Evolutionary conservation across 2,888 invertebrate species (phyloP).

Genomic region (Pegoplata infirma): DNA sequence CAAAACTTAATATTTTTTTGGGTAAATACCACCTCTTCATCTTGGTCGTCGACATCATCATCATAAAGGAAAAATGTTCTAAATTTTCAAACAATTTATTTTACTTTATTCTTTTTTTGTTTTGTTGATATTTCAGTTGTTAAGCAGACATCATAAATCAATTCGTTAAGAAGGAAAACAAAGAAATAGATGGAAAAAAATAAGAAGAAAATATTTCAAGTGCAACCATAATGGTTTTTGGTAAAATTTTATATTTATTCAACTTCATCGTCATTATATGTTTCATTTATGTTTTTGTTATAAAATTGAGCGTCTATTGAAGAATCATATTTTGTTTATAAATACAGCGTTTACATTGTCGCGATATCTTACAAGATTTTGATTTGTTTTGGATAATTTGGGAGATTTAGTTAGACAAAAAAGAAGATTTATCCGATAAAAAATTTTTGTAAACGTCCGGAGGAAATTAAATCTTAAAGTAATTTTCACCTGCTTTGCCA

Average conservation of each 20-base stretch:
- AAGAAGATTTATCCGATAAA: no score
- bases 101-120: conserved; percentile 37
- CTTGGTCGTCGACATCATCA: conserved; percentile 19
- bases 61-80: conserved; percentile 14
- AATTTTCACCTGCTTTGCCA: no score
- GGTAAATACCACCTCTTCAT: conserved; percentile 28
- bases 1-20: conserved; percentile 7
- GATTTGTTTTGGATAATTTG: no score
- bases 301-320: not conserved
- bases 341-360: no score
- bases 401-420: no score
- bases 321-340: not conserved
- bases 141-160: conserved; percentile 74
- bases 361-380: no score
- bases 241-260: conserved; percentile 23
- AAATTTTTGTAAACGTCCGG: no score
- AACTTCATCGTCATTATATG: conserved; percentile 16
- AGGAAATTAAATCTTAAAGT: no score
- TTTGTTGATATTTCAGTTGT: conserved; percentile 40
- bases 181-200: conserved; percentile 40
- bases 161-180: conserved; percentile 38
- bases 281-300: not conserved
- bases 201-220: conserved; percentile 53
- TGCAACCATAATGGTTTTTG: conserved; percentile 49
- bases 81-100: conserved; percentile 39